Conservation (phyloP, 2,797 vertebrate genomes). For the Pseudomugil tenellus region DNA sequence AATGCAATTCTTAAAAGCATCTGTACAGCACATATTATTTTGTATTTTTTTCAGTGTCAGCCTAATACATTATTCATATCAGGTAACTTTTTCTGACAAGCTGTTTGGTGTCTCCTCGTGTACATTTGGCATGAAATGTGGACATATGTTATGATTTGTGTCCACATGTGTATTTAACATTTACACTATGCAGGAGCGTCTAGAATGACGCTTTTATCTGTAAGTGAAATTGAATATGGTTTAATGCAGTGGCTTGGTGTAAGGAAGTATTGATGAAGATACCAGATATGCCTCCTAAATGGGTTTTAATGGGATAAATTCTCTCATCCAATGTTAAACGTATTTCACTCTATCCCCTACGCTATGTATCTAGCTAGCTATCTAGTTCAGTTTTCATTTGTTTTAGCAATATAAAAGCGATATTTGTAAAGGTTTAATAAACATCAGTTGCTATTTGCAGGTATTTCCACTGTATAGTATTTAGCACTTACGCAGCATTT, state of each 20-base stretch:
- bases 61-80: background rate
- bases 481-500: too few species aligned
- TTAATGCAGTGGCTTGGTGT: constrained; percentile 6
- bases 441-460: too few species aligned
- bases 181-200: too few species aligned
- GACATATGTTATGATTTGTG: background rate
- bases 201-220: too few species aligned
- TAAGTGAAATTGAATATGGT: background rate
- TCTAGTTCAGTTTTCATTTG: too few species aligned
- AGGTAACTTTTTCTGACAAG: background rate
- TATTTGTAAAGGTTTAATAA: too few species aligned
- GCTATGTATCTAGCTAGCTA: too few species aligned
- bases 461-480: too few species aligned
- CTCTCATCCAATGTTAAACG: background rate
- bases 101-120: background rate
- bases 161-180: too few species aligned
- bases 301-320: too few species aligned
- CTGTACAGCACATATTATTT: background rate
- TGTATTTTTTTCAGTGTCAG: background rate
- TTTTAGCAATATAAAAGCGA: too few species aligned
- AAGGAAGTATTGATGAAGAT: constrained; percentile 2
- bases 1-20: background rate
- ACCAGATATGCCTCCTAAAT: background rate
- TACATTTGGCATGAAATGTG: background rate
- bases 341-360: background rate